Base-by-base conservation (phyloP, 2,888 invertebrate genomes). In the Coleophora flavipennella region DNA sequence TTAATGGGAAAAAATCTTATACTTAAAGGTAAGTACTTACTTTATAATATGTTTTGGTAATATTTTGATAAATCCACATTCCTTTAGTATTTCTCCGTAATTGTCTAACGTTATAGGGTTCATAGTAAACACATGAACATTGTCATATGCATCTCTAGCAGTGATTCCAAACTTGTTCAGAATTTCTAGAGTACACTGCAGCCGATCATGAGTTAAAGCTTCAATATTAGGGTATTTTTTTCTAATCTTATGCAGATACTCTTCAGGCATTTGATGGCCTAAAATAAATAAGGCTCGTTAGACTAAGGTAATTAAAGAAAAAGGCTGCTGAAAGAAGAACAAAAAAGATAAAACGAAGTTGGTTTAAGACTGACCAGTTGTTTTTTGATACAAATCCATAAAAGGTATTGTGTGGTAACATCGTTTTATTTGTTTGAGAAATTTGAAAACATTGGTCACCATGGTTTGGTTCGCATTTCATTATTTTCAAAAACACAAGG, bases 71-170 rank as follows among this genome's bases (percentile, higher is more conserved):
- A 90, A 89, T 11, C 88, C 87, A 57, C 89, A 89, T 68, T 91
- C 91, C 46, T 70, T 72, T 10, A 91, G 65, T 33, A 89, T 86
- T 54, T 83, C 78, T 43, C 86, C 86, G 51, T 90, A 89, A 54
- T 91, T 89, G 36, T 87, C 85, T 53, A 90, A 62, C 26, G 86
- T 85, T 14, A 86, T 68, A 1, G 86, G 80, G 51, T 86, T 85
- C 60, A 85, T 78, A 38, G 80, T 83, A n/a, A 91, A 76, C 2
- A 91, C 57, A 61, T 85, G 81, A 1, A 88, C 87, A 49, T 86
- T 75, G 1, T 65, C 45, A 31, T 87, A 71, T 11, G 90, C 87
- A 20, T 88, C 87, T 14, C 76, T 50, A 1, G 84, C 63, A 1
- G 71, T 67, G 38, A 87, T 88, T 3, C 79, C 72, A 32, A 86